These are phyloP conservation scores for Drosophila aldrichi DNA, from an alignment of 2,888 invertebrate genomes.

Conservation along the genomic window DNA sequence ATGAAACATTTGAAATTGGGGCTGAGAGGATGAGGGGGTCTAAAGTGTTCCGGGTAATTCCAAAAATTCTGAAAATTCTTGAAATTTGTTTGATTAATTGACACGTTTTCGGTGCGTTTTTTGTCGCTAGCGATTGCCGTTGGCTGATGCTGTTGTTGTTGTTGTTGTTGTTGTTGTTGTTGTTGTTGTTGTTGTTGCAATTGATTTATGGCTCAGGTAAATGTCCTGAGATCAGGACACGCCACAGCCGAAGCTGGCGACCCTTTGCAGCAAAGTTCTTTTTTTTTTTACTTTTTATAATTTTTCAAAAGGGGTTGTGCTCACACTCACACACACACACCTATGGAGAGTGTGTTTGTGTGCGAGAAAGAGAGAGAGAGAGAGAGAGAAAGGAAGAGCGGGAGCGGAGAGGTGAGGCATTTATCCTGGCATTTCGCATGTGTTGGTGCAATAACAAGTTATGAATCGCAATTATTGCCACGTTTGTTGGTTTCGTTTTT, in stretches of 20 bases:
- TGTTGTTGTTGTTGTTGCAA: constrained; percentile 46
- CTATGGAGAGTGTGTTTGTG: constrained; percentile 1
- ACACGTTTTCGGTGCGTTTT: constrained; percentile 46
- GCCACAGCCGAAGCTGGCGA: constrained; percentile 50
- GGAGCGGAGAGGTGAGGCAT: constrained; percentile 2
- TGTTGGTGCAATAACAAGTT: constrained; percentile 79
- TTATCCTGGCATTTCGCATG: constrained; percentile 69
- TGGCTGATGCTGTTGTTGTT: constrained; percentile 3
- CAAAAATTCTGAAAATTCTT: neutral
- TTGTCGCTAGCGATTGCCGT: constrained; percentile 14
- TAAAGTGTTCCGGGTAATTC: neutral
- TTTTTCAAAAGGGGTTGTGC: constrained; percentile 67
- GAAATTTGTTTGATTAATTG: constrained; percentile 27
- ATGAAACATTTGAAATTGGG: constrained; percentile 36
- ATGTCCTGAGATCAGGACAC: constrained; percentile 79
- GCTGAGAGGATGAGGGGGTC: neutral
- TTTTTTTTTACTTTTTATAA: constrained; percentile 33
- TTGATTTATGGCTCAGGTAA: constrained; percentile 78
- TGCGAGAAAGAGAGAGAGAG: neutral
- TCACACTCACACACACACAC: constrained; percentile 40
- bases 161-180: neutral
- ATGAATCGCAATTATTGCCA: constrained; percentile 77
- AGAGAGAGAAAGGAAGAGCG: constrained; percentile 5
- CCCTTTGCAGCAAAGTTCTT: constrained; percentile 54
- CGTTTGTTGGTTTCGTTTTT: constrained; percentile 34